Conservation (phyloP, 2,797 vertebrate genomes). For the Apogon hyalosoma region DNA sequence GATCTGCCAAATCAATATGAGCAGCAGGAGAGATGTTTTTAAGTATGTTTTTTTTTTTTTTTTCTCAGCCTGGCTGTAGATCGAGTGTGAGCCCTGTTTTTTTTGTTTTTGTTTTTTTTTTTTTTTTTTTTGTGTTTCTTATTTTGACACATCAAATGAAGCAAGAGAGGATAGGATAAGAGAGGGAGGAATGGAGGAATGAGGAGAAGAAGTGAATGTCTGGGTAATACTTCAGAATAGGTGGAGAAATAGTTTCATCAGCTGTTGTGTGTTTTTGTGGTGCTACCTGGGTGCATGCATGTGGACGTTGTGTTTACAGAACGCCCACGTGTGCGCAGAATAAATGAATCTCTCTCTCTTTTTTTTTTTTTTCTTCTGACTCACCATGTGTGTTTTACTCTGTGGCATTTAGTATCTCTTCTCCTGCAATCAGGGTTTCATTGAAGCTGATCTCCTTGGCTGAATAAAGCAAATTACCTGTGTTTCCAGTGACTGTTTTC, state of each 20-base stretch:
- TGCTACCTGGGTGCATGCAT: slow-evolving; percentile 1
- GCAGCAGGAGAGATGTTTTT: slow-evolving; percentile 46
- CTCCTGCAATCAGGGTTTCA: slow-evolving; percentile 62
- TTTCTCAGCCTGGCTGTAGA: slow-evolving; percentile 24
- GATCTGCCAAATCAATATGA: slow-evolving; percentile 59
- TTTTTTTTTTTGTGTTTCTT: too few relatives aligned
- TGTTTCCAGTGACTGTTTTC: slow-evolving; percentile 42
- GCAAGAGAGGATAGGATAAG: slow-evolving; percentile 8
- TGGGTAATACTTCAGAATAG: slow-evolving; percentile 45
- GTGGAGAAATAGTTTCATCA: slow-evolving; percentile 58
- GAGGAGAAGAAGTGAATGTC: slow-evolving; percentile 16
- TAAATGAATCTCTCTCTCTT: background rate
- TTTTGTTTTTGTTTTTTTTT: too few relatives aligned
- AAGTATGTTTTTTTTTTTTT: slow-evolving; percentile 22
- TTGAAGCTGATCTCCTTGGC: slow-evolving; percentile 45
- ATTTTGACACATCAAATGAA: slow-evolving; percentile 32
- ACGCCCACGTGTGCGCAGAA: slow-evolving; percentile 15
- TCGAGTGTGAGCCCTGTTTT: background rate
- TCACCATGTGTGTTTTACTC: too few relatives aligned
- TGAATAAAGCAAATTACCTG: slow-evolving; percentile 63
- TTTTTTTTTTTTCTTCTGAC: background rate
- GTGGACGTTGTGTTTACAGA: slow-evolving; percentile 14
- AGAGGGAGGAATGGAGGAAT: slow-evolving; percentile 20
- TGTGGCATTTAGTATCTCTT: slow-evolving; percentile 33
- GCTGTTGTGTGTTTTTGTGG: slow-evolving; percentile 25